Conservation (phyloP, 2,113 vertebrate species). For the Capreolus pygargus region DNA sequence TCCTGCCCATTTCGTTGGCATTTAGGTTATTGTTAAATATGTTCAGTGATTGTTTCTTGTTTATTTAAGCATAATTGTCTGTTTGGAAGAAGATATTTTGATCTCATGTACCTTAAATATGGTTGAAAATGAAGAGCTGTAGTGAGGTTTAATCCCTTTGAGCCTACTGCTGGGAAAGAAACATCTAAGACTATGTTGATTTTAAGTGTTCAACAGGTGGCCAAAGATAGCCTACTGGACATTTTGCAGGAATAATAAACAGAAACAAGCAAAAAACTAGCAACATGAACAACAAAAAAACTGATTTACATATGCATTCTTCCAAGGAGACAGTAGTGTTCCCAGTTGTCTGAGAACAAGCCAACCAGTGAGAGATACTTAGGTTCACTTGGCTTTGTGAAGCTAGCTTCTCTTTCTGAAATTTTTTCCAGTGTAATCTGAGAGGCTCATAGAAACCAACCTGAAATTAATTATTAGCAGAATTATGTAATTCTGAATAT, state of each 20-base stretch:
- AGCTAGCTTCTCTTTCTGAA: neutral
- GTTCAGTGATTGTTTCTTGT: slow-evolving; percentile 22
- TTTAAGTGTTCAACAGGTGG: neutral
- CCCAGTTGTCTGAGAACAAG: neutral
- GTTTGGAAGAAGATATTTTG: neutral
- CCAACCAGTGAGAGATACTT: neutral
- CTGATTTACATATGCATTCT: neutral
- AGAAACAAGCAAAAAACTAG: neutral
- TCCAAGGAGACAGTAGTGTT: neutral
- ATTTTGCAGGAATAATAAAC: neutral
- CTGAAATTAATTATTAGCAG: neutral
- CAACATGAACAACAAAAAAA: neutral
- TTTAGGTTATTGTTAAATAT: slow-evolving; percentile 38
- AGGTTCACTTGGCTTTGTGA: neutral
- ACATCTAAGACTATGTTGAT: neutral
- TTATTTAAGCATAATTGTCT: neutral
- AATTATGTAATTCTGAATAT: neutral
- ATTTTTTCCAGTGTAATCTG: neutral
- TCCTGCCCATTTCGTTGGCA: slow-evolving; percentile 19
- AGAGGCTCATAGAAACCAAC: neutral
- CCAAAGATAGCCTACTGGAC: neutral
- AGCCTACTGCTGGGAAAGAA: neutral
- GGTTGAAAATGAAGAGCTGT: slow-evolving; percentile 19
- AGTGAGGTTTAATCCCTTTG: neutral
- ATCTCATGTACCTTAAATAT: neutral